These are phyloP conservation scores for Elephantulus edwardii DNA, from an alignment of 2,113 vertebrate genomes.

Conservation along the genomic window DNA sequence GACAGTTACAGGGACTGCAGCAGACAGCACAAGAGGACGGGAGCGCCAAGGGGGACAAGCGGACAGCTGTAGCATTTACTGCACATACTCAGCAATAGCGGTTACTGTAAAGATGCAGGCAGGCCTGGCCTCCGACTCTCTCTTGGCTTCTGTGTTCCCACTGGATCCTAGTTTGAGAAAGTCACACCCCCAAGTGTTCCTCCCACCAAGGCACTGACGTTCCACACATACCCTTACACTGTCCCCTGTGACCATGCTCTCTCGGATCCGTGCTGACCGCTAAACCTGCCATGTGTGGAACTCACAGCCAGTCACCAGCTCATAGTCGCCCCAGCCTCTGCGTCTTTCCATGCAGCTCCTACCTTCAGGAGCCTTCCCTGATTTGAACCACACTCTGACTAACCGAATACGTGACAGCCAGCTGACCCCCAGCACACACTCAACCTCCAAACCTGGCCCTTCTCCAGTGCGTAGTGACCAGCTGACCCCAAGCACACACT, in stretches of 20 bases:
- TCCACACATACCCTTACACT: neutral
- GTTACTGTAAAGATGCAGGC: conserved; percentile 11
- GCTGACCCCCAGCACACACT: neutral
- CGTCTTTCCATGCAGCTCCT: neutral
- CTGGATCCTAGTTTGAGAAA: conserved; percentile 1
- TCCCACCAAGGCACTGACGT: neutral
- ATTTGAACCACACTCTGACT: neutral
- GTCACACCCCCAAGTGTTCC: neutral
- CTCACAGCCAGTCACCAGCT: fast-evolving
- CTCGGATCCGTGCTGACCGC: neutral
- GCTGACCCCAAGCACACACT: neutral
- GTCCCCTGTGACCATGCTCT: neutral
- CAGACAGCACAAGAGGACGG: neutral
- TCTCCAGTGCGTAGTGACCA: neutral
- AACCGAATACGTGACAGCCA: neutral
- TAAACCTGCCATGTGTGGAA: neutral
- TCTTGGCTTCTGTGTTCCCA: neutral
- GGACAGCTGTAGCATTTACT: neutral
- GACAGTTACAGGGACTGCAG: neutral
- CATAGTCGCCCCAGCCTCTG: neutral
- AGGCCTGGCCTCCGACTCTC: neutral
- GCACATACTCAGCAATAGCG: too few relatives aligned
- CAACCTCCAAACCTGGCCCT: neutral
- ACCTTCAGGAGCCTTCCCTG: neutral
- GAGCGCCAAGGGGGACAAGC: fast-evolving